Base-by-base conservation (phyloP, 1,140 invertebrate genomes). In the Zaprionus ghesquierei region DNA sequence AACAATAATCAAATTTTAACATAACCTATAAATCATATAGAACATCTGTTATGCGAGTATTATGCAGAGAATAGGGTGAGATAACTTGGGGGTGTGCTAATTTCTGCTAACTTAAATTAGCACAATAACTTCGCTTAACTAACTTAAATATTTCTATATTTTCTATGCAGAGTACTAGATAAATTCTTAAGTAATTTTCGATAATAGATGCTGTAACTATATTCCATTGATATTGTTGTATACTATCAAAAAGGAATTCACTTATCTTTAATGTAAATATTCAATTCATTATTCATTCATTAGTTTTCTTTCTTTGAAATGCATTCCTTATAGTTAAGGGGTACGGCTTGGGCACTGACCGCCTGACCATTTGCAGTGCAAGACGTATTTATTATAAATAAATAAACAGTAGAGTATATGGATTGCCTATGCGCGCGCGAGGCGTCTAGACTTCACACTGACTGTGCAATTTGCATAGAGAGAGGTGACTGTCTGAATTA, bases 401-500 rank as follows among this genome's bases (percentile, higher is more conserved):
- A 12, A 27, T 53, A 55, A 55, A 22, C 15, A 55, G 4, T 46
- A 46, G 27, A 25, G 25, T n/a, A 9, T 51, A 58, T 56, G 15
- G 53, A 41, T 41, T 23, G 31, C 9, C 62, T 46, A n/a, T n/a
- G n/a, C n/a, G n/a, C n/a, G n/a, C n/a, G 23, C n/a, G 53, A 50
- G 22, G 62, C 46, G 53, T 58, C 53, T 58, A 33, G 62, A 55
- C 27, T 13, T 56, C 5, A 33, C 4, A 29, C 46, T 44, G 38
- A 25, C 29, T 31, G 66, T 79, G 55, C 49, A 70, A 82, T 81
- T 82, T 69, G 76, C 81, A 84, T 77, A 38, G n/a, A 23, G 15
- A 35, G 60, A 66, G 65, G 50, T 53, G 73, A 74, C 72, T 56
- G 69, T 18, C 74, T 81, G 81, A 84, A 84, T 84, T 84, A 80